Percentiles rank a stretch among this genome's conserved stretches.
phyloP scores from a whole-genome alignment of 1,140 invertebrate species.

The Philaenus spumarius region DNA sequence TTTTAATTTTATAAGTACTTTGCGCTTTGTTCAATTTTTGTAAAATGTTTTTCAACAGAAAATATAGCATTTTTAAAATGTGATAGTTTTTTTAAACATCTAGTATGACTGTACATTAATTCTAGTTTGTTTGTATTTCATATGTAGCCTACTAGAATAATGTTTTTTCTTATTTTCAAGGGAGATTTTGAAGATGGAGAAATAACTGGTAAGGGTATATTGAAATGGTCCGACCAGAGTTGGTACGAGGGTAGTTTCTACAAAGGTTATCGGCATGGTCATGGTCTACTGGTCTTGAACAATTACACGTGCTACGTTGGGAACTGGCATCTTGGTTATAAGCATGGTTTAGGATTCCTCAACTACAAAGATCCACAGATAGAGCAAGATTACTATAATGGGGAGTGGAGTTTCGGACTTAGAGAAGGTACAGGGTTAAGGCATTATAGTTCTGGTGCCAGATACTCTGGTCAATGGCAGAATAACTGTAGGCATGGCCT shows the following conservation, averaged over 20 bases:
- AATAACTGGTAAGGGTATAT: constrained; percentile 45
- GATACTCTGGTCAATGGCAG: constrained; percentile 47
- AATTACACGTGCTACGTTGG: constrained; percentile 36
- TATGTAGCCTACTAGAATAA: too few relatives aligned
- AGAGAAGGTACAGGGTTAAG: constrained; percentile 31
- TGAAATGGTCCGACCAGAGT: constrained; percentile 46
- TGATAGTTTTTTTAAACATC: too few relatives aligned
- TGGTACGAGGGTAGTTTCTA: constrained; percentile 49
- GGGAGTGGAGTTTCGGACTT: constrained; percentile 44
- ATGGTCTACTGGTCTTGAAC: constrained; percentile 40
- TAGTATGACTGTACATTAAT: too few relatives aligned
- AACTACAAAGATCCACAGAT: constrained; percentile 44
- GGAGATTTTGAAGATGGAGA: constrained; percentile 47
- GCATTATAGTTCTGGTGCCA: constrained; percentile 37
- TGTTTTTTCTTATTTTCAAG: constrained; percentile 31
- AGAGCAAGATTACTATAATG: constrained; percentile 45
- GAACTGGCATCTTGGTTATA: neutral
- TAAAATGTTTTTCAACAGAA: neutral
- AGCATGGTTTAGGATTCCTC: constrained; percentile 38
- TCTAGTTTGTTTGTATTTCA: too few relatives aligned
- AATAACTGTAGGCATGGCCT: constrained; percentile 43
- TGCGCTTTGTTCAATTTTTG: neutral
- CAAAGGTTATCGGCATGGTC: constrained; percentile 46
- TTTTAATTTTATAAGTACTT: neutral
- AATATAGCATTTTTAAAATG: neutral